phyloP scores from a whole-genome alignment of 2,113 vertebrate genomes.

The Leucoraja erinaceus region DNA sequence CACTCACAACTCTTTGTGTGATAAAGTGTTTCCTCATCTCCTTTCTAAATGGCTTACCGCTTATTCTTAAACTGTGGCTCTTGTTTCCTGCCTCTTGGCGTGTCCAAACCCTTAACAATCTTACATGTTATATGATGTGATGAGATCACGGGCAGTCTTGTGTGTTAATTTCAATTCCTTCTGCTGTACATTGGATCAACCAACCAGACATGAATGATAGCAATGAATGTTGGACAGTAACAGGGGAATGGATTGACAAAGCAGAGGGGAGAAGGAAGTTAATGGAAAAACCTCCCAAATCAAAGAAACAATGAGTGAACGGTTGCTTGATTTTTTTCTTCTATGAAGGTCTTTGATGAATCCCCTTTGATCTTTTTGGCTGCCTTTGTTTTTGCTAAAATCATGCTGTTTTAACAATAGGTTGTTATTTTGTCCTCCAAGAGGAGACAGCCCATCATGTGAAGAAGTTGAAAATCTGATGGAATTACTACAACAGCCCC shows the following conservation, averaged over 20 bases:
- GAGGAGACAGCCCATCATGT: background rate
- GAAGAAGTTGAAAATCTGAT: slow-evolving; percentile 6
- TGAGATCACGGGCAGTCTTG: background rate
- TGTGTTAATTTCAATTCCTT: background rate
- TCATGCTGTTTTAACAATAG: slow-evolving; percentile 30
- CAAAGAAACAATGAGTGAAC: background rate
- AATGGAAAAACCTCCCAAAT: background rate
- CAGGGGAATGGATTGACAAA: background rate
- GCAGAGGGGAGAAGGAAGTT: background rate
- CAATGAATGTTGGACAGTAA: background rate
- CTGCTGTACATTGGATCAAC: background rate
- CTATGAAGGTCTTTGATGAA: background rate
- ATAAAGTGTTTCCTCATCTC: too few relatives aligned
- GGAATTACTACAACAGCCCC: background rate
- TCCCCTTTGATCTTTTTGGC: background rate
- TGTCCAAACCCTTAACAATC: too few relatives aligned
- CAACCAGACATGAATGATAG: background rate
- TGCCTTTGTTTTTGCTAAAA: background rate
- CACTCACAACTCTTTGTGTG: too few relatives aligned
- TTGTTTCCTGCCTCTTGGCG: too few relatives aligned
- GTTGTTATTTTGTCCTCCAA: background rate
- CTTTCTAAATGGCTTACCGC: too few relatives aligned
- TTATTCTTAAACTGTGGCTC: too few relatives aligned
- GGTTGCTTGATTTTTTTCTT: slow-evolving; percentile 1
- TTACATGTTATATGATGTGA: too few relatives aligned